Conservation (phyloP, 2,113 vertebrate species). For the Alligator sinensis region DNA sequence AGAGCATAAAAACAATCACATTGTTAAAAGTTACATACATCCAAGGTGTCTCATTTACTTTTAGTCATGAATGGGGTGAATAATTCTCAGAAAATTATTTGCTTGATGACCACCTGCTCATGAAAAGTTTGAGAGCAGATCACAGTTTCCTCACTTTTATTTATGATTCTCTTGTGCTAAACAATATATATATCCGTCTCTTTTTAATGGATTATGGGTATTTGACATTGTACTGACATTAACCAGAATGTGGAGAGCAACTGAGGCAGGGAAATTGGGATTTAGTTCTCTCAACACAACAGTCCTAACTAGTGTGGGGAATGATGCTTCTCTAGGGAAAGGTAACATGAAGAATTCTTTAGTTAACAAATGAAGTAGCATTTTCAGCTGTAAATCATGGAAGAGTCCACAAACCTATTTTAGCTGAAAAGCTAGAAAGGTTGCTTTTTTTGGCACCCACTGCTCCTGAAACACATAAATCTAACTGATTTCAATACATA, state of each 20-base stretch:
- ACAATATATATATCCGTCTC: neutral
- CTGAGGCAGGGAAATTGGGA: neutral
- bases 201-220: neutral
- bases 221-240: neutral
- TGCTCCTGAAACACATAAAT: neutral
- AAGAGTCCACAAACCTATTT: neutral
- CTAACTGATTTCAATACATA: neutral
- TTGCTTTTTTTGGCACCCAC: neutral
- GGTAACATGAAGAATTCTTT: neutral
- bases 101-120: neutral
- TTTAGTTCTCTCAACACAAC: neutral
- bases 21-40: neutral
- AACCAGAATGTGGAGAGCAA: neutral
- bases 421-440: neutral
- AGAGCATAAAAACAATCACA: slow-evolving; percentile 7
- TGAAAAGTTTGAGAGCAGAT: neutral
- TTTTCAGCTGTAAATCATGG: neutral
- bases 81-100: neutral
- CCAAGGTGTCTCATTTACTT: neutral
- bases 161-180: neutral
- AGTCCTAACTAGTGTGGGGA: neutral
- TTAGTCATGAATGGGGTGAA: neutral
- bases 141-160: slow-evolving; percentile 2
- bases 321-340: neutral
- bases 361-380: neutral